Evolutionary conservation across 2,797 vertebrate species (phyloP), one percentile per base, ranked within the genome.

Genomic region (Acrossocheilus wenchowensis): DNA sequence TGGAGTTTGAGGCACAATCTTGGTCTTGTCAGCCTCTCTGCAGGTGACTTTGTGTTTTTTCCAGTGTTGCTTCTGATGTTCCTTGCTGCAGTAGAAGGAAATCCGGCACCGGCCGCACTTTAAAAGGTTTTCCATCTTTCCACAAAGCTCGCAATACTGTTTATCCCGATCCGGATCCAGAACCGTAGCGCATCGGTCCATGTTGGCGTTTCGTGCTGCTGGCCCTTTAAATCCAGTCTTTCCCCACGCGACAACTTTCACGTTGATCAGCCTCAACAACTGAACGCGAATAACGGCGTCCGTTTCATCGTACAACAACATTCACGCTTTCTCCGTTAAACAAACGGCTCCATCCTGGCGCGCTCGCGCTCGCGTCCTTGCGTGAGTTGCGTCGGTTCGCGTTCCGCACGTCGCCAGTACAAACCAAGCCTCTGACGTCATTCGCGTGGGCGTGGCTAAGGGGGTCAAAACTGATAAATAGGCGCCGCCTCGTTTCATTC

Each of bases 21-120:
- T 81, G 77, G 17, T 54, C 12, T 89, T 94, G 71, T 94, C 95
- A 87, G 87, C 93, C 93, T 94, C 96, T 92, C 92, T 96, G 86
- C 98, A 98, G 45, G 95, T 94, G 36, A 96, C 96, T 94, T 97
- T 98, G 94, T 99, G 98, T 48, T 97, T 95, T 94, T 97, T 98
- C 98, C 98, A 99, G 95, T 99, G 96, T 91, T 97, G 96, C 45
- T 97, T 97, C 94, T 99, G 98, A 91, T 99, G 98, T 88, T 98
- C 98, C 88, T 98, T 99, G 93, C 97, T 97, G 92, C 98, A 99
- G 93, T 99, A 99, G 92, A 98, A 99, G 30, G 98, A 98, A 91
- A 91, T 97, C 89, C 97, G 96, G 93, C 98, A 99, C 84, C 98
- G 95, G 6, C 97, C 96, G 71, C 98, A 99, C 81, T 97, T 98